phyloP scores from a whole-genome alignment of 2,797 vertebrate genomes.

The Calcarius lapponicus region DNA sequence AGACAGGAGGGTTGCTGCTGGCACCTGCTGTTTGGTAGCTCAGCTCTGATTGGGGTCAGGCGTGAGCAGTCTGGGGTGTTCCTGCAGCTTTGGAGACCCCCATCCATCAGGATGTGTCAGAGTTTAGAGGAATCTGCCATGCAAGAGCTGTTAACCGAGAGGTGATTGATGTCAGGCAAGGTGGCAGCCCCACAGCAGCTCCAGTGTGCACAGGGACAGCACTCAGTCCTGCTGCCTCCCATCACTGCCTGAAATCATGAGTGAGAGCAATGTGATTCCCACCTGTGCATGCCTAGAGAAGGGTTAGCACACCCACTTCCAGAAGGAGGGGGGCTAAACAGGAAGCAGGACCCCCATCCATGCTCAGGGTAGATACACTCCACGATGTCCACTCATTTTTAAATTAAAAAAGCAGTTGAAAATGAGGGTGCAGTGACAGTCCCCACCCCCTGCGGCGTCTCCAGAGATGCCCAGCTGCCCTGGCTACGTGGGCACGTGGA shows the following conservation, averaged over 20 bases:
- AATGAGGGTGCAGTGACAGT: not conserved
- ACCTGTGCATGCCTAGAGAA: not conserved
- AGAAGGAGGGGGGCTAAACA: not conserved
- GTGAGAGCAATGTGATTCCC: not conserved
- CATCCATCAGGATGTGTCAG: not conserved
- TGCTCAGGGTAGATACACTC: not conserved
- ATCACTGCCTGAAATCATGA: not conserved
- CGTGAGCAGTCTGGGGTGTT: not conserved
- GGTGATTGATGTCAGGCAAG: not conserved
- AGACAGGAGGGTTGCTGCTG: not conserved
- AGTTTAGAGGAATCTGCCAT: not conserved
- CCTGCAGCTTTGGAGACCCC: not conserved
- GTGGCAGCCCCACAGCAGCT: not conserved
- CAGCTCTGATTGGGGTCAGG: not conserved
- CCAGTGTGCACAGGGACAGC: not conserved
- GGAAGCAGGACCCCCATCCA: not conserved
- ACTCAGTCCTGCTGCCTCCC: not conserved
- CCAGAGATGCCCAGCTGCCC: not conserved
- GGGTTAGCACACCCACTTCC: not conserved
- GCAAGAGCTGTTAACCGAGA: not conserved
- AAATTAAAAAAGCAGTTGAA: not conserved
- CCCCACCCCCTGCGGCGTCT: rapidly evolving
- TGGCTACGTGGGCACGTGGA: not conserved
- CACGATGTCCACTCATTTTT: not conserved
- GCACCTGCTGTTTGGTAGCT: not conserved